Evolutionary conservation across 2,888 invertebrate genomes (phyloP).

Genomic region (Trachelus stipa): DNA sequence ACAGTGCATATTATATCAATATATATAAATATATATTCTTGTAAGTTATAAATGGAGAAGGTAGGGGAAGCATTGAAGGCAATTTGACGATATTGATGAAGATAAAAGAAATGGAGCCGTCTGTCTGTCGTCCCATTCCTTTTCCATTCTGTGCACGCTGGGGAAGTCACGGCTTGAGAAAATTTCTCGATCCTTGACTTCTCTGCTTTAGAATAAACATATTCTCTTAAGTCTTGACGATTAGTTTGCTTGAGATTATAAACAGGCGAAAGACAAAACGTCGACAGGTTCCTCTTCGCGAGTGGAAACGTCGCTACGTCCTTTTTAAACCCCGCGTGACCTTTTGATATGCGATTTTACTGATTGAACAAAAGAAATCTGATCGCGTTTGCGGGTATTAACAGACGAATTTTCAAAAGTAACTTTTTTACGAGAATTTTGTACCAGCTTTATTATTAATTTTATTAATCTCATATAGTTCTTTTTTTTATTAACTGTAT

Average conservation of each 20-base stretch:
- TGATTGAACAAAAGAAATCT: not conserved
- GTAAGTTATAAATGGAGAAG: conserved; percentile 28
- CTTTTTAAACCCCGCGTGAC: not conserved
- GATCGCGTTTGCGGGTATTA: conserved; percentile 33
- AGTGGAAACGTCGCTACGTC: not conserved
- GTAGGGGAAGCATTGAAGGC: conserved; percentile 13
- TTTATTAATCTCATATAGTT: conserved; percentile 8
- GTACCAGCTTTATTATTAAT: conserved; percentile 15
- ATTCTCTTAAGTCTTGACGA: not conserved
- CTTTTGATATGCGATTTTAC: conserved; percentile 7
- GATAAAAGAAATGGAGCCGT: not conserved
- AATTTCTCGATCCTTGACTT: not conserved
- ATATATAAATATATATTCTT: conserved; percentile 40
- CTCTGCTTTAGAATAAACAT: not conserved
- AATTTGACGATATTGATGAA: conserved; percentile 18
- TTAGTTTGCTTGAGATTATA: not conserved
- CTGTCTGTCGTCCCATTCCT: not conserved
- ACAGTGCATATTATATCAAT: conserved; percentile 35
- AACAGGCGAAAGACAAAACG: not conserved
- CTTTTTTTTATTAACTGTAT: conserved; percentile 20
- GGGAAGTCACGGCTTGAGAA: not conserved
- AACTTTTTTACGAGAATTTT: conserved; percentile 21
- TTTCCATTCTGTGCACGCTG: conserved; percentile 6
- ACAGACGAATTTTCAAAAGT: conserved; percentile 14
- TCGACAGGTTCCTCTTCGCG: not conserved